phyloP scores from a whole-genome alignment of 2,797 vertebrate genomes.

The Pyrrhura leucotis region DNA sequence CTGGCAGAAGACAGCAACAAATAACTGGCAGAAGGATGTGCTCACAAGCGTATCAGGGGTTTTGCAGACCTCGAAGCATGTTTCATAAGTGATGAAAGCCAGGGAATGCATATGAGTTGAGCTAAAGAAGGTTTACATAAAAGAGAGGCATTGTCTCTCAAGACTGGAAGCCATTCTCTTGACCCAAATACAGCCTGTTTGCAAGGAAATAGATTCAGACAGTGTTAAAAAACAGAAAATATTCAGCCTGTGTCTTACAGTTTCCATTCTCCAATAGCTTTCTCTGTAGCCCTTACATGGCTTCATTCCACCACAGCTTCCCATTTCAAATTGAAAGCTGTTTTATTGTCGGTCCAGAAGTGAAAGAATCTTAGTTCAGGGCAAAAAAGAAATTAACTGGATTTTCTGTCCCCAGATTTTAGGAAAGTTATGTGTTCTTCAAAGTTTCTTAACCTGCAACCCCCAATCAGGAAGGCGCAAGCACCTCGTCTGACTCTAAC shows the following conservation, averaged over 20 bases:
- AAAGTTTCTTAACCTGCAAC: not conserved
- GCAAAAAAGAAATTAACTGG: not conserved
- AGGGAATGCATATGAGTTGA: not conserved
- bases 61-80: not conserved
- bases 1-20: not conserved
- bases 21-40: not conserved
- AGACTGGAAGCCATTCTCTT: not conserved
- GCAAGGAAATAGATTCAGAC: not conserved
- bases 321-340: not conserved
- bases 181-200: not conserved
- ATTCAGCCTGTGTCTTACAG: not conserved
- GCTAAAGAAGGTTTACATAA: not conserved
- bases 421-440: accelerated
- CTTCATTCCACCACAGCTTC: not conserved
- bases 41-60: not conserved
- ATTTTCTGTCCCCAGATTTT: not conserved
- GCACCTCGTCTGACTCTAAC: not conserved
- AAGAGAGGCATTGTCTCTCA: not conserved
- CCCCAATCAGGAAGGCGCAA: not conserved
- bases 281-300: not conserved
- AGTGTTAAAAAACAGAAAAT: not conserved
- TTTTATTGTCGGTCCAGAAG: not conserved
- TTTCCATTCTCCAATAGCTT: not conserved
- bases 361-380: not conserved
- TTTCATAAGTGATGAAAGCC: not conserved